Percentiles rank a stretch among this genome's conserved stretches.
Conservation (phyloP, 2,888 invertebrate species). For the Taenaris catops region DNA sequence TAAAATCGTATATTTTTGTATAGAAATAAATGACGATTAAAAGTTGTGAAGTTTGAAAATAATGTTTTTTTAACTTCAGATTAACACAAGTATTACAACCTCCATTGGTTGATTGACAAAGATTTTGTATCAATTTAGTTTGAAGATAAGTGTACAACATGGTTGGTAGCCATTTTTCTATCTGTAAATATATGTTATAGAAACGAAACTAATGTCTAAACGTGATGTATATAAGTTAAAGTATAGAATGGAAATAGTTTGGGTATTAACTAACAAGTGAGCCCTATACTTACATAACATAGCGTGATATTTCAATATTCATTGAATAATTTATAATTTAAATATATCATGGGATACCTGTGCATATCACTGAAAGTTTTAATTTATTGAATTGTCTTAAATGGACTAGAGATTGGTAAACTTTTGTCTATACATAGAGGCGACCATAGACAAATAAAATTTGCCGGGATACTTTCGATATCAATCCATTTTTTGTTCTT, state of each 20-base stretch:
- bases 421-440: slow-evolving; percentile 44
- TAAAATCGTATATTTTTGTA: too few relatives aligned
- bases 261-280: slow-evolving; percentile 6
- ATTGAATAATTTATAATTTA: slow-evolving; percentile 34
- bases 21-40: too few relatives aligned
- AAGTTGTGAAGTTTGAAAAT: too few relatives aligned
- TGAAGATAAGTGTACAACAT: too few relatives aligned
- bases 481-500: slow-evolving; percentile 45
- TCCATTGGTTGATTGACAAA: too few relatives aligned
- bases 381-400: slow-evolving; percentile 46
- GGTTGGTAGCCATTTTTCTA: too few relatives aligned
- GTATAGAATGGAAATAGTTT: slow-evolving; percentile 5
- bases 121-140: too few relatives aligned
- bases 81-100: too few relatives aligned
- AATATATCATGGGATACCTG: slow-evolving; percentile 27
- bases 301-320: slow-evolving; percentile 28
- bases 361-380: slow-evolving; percentile 32
- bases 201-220: too few relatives aligned
- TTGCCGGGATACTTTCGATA: slow-evolving; percentile 29
- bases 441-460: slow-evolving; percentile 40
- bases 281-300: slow-evolving; percentile 25
- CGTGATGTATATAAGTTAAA: slow-evolving; percentile 8
- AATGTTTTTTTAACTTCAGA: too few relatives aligned
- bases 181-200: too few relatives aligned
- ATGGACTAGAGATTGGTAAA: slow-evolving; percentile 72